Percentiles rank a stretch among this genome's conserved stretches.
These are phyloP conservation scores for Cordilura impudica DNA, from an alignment of 2,888 invertebrate species.

Conservation along the genomic window DNA sequence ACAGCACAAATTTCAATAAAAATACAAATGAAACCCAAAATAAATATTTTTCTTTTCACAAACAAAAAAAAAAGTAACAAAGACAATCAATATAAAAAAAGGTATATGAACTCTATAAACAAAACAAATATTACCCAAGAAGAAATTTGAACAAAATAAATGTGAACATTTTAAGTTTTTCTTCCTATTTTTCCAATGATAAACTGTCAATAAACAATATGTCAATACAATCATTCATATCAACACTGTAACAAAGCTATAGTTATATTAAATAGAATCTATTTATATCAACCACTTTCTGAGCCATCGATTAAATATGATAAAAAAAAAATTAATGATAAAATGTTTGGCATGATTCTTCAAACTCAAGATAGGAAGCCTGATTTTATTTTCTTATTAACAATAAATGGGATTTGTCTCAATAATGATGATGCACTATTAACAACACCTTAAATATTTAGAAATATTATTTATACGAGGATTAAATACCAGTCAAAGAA, in stretches of 20 bases:
- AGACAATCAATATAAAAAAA: background rate
- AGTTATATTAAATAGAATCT: background rate
- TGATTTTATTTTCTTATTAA: background rate
- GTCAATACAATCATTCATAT: background rate
- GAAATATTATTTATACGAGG: too few relatives aligned
- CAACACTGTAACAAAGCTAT: background rate
- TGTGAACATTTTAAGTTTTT: too few relatives aligned
- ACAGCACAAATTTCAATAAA: background rate
- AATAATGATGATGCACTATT: background rate
- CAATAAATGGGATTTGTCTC: background rate
- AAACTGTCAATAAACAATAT: background rate
- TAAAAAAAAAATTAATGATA: too few relatives aligned
- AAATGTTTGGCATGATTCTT: background rate
- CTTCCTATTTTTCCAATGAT: background rate
- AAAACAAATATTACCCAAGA: background rate
- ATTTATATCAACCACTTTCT: background rate
- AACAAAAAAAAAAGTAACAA: background rate
- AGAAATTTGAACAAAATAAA: background rate
- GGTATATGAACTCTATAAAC: conserved; percentile 2
- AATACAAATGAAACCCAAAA: background rate
- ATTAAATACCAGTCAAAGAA: too few relatives aligned
- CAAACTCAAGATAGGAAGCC: background rate
- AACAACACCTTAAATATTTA: background rate
- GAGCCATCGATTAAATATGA: too few relatives aligned
- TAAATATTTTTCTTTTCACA: background rate